These are phyloP conservation scores for Drosophila histrio DNA, from an alignment of 2,888 invertebrate species.

Conservation along the genomic window DNA sequence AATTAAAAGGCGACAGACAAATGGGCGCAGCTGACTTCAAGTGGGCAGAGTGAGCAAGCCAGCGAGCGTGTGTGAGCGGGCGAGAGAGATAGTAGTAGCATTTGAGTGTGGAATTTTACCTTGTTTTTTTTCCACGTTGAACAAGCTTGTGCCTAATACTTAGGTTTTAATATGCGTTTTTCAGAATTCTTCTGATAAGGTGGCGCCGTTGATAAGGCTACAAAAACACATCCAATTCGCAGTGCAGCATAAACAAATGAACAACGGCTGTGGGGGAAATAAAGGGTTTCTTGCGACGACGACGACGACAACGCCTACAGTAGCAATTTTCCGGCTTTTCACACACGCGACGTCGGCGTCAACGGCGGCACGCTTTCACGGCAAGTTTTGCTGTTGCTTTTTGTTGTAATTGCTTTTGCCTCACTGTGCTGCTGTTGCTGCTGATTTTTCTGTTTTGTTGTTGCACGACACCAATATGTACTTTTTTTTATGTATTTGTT, in stretches of 20 bases:
- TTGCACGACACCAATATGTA: constrained; percentile 52
- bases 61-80: not conserved
- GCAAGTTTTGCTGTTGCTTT: constrained; percentile 52
- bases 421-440: constrained; percentile 27
- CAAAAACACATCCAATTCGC: constrained; percentile 27
- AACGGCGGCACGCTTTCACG: constrained; percentile 69
- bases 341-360: constrained; percentile 31
- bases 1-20: constrained; percentile 51
- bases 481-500: constrained; percentile 38
- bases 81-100: not conserved
- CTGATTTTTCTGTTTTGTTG: constrained; percentile 24
- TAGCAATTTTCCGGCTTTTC: constrained; percentile 69
- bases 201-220: constrained; percentile 44
- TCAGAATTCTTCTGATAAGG: constrained; percentile 52
- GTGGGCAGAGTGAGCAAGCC: not conserved
- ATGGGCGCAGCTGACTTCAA: constrained; percentile 38
- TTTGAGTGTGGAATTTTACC: constrained; percentile 19
- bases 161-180: constrained; percentile 33
- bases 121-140: constrained; percentile 24
- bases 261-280: constrained; percentile 9
- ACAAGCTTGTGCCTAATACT: constrained; percentile 20
- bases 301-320: constrained; percentile 55
- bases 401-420: constrained; percentile 46
- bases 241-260: constrained; percentile 57
- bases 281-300: constrained; percentile 12